Evolutionary conservation across 2,888 invertebrate species (phyloP), one percentile per base, ranked within the genome.

Genomic region (Drosophila lacicola): DNA sequence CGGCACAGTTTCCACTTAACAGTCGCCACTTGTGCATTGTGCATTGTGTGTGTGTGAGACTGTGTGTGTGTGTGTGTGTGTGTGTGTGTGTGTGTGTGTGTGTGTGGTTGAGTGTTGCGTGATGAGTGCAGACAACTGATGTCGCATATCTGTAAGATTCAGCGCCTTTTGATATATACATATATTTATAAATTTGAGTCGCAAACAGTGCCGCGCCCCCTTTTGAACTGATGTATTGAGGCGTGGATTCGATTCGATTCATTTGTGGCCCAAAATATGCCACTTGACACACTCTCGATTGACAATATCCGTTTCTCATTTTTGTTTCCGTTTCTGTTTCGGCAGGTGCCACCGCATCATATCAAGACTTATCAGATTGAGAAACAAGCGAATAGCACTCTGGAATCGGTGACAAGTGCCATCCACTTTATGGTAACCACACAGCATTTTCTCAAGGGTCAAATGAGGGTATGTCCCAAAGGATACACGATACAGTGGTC

Each of bases 401-500:
- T 92, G 73, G 92, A 92, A 70, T 91, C 91, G 9, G 92, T 92
- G 37, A 89, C 91, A 77, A 90, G 91, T 80, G 92, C 90, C 66
- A 80, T 92, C 33, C 88, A 91, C 76, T 91, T 92, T 76, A 91
- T 91, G 90, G 91, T 92, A 62, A 92, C 92, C 65, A 91, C 88
- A 51, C 91, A 91, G 51, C 92, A 92, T 75, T 92, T 92, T 65
- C 80, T 90, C 71, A 91, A 91, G 69, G 91, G 91, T 54, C 91
- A 91, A 82, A 91, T 92, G 90, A 81, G 89, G 85, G 92, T 92
- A 88, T 85, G 75, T 29, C 6, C 17, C 9, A 17, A 37, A 13
- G 36, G 13, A 36, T 36, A 4, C 13, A 36, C 13, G 4, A 21
- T 34, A n/a, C 34, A 44, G 51, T 41, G 14, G 17, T n/a, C 17